Base-by-base conservation (phyloP, 2,797 vertebrate genomes). In the Gobionotothen gibberifrons region DNA sequence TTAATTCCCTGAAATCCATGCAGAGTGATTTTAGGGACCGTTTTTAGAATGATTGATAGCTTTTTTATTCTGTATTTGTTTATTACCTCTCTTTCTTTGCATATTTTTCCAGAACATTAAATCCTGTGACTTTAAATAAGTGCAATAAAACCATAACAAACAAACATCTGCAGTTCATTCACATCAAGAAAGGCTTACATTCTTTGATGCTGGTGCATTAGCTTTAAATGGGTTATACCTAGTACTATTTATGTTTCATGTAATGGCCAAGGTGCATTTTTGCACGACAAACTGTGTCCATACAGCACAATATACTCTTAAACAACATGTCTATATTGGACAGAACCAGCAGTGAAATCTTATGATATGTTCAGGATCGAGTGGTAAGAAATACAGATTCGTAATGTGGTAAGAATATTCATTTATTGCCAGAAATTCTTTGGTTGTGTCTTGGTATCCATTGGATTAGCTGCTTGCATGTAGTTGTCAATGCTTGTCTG, bases 401-500 rank as follows among this genome's bases (percentile, higher is more conserved):
- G 13, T 11, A 44, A 13, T 7, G 15, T 57, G 32, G 9, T 39
- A 10, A 48, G 1, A 74, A 61, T 4, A 29, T 55, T 19, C 3
- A 48, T 81, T 83, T 69, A 76, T 52, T 80, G n/a, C 54, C 21
- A 54, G 3, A 9, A 65, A 78, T 9, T 46, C 36, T 54, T 81
- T 42, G 47, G 2, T 46, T 65, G 46, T 19, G 1, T 52, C 26
- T 26, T 17, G 11, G 0, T 3, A 36, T 58, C 39, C n/a, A 3
- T 11, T 19, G 7, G 2, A n/a, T 3, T 53, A 1, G 6, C 43
- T 29, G 13, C 13, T 32, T 43, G 19, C 12, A 0, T 72, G 67
- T 83, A 80, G 40, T 65, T 19, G 3, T 58, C 51, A 47, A 89
- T 6, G 10, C 72, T 80, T 2, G 36, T 29, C 66, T 75, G 72